phyloP scores from a whole-genome alignment of 2,888 invertebrate species.

The Drosophila anomelani region DNA sequence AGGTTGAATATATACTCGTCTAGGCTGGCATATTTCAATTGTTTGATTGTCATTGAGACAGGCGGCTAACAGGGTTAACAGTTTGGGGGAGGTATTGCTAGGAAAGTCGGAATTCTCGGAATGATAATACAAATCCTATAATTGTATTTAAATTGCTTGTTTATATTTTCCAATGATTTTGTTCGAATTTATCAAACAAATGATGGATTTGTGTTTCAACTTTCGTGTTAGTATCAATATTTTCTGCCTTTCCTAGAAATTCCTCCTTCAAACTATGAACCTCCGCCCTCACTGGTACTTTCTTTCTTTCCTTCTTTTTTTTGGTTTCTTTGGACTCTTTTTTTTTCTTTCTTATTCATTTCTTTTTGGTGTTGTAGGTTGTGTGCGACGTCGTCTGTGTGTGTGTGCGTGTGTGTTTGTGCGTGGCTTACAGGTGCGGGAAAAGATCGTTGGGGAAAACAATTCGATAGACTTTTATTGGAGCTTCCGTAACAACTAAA shows the following conservation, averaged over 20 bases:
- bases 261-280: conserved; percentile 26
- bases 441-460: conserved; percentile 18
- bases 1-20: conserved; percentile 33
- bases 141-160: no score
- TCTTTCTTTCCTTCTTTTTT: background rate
- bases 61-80: conserved; percentile 15
- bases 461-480: conserved; percentile 57
- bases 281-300: conserved; percentile 4
- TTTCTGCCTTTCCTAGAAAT: background rate
- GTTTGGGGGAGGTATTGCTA: conserved; percentile 5
- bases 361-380: conserved; percentile 74
- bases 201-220: background rate
- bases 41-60: conserved; percentile 59
- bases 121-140: background rate
- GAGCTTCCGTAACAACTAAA: conserved; percentile 43
- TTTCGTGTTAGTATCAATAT: background rate
- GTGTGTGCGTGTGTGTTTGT: conserved; percentile 38
- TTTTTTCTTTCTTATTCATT: conserved; percentile 1
- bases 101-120: background rate
- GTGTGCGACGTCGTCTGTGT: conserved; percentile 58
- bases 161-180: no score
- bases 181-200: no score
- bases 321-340: conserved; percentile 37
- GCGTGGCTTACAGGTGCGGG: conserved; percentile 1
- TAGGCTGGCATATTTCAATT: conserved; percentile 28